phyloP scores from a whole-genome alignment of 2,888 invertebrate genomes.

The Pardosa pseudoannulata region DNA sequence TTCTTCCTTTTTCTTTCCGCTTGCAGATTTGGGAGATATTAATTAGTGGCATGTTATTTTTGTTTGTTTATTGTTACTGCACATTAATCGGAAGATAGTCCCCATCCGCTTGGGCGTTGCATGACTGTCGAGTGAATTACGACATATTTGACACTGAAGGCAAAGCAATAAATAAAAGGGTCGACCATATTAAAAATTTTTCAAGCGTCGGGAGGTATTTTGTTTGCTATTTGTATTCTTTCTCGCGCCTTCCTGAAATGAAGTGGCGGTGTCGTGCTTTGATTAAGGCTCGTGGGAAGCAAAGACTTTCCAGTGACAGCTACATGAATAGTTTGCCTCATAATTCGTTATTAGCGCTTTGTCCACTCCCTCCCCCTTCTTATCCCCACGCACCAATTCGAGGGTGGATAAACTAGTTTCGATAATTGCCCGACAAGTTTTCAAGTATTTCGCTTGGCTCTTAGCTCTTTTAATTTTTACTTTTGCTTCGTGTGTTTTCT shows the following conservation, averaged over 20 bases:
- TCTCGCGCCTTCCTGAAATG: too few species aligned
- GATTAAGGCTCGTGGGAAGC: background rate
- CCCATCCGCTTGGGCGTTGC: background rate
- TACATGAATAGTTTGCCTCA: background rate
- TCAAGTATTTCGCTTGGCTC: background rate
- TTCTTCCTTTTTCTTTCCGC: background rate
- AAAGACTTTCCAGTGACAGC: background rate
- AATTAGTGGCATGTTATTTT: background rate
- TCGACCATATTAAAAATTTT: background rate
- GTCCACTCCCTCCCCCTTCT: background rate
- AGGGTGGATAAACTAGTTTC: constrained; percentile 56
- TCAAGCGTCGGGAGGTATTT: background rate
- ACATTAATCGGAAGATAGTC: background rate
- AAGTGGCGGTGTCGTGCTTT: background rate
- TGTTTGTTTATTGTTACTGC: background rate
- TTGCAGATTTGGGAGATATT: background rate
- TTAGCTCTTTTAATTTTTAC: too few species aligned
- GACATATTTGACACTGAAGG: background rate
- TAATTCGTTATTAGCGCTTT: constrained; percentile 10
- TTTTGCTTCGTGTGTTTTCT: too few species aligned
- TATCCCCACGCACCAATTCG: background rate
- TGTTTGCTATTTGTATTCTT: background rate
- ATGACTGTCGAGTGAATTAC: background rate
- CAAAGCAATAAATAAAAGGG: background rate
- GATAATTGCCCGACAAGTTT: constrained; percentile 41